Base-by-base conservation (phyloP, 2,797 vertebrate genomes). In the Microctenopoma steveboyesi region DNA sequence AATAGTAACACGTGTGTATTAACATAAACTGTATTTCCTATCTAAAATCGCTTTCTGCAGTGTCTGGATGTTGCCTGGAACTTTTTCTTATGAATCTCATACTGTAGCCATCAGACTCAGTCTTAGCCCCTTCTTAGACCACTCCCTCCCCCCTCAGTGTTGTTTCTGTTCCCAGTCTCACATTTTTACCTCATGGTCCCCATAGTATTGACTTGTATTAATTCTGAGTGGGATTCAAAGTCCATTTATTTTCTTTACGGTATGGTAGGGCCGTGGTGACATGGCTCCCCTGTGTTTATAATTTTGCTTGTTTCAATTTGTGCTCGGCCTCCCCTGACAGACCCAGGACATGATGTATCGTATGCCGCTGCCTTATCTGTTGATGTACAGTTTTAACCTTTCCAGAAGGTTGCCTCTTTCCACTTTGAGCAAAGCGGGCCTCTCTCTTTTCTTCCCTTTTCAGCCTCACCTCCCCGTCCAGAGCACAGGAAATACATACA, bases 371-470 rank as follows among this genome's bases (percentile, higher is more conserved):
- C 87, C 89, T 92, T 94, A 93, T 94, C 92, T 93, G 91, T 91
- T 92, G 89, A 93, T 92, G 90, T 92, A 92, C 90, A 91, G 89
- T 92, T 92, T 91, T 92, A 93, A 93, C 92, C 93, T 92, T 92
- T 91, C 89, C 86, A 88, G 89, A 90, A 91, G 88, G 89, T 91
- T 91, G 88, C 85, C 79, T 87, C 77, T 84, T 77, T 79, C 54
- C 66, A 50, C 73, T 85, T 69, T 45, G 69, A 35, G 48, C 53
- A 55, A 70, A 70, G 73, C 22, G 0, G 8, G 58, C 78, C 63
- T 50, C 77, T 50, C 77, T 68, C 51, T 25, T 45, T 77, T 54
- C 48, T 59, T 40, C 27, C 6, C 46, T 50, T 55, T 57, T 57
- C 55, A 55, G 57, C 58, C 75, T 80, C 40, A 16, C 65, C 65